Evolutionary conservation across 2,797 vertebrate species (phyloP), one percentile per base, ranked within the genome.

Genomic region (Setipinna tenuifilis): DNA sequence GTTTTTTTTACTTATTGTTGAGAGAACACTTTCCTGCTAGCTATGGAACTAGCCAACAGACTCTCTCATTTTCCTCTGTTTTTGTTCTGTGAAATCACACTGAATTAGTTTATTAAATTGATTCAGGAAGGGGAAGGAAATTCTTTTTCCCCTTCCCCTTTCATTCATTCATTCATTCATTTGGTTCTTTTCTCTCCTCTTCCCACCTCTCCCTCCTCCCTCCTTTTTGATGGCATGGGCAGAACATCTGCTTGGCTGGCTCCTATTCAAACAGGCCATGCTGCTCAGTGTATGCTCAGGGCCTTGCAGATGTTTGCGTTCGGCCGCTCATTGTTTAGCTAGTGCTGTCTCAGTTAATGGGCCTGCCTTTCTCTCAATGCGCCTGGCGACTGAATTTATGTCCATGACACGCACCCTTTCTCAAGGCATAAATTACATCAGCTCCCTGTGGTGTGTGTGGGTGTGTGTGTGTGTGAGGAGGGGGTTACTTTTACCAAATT

Each of bases 391-490:
- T 91, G 91, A 94, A 94, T 95, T 93, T 94, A 94, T 44, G 71
- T 78, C 71, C 71, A 78, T 90, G 91, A 90, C 93, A 91, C 91
- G 90, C 91, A 92, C 90, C 90, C 90, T 92, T 95, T 94, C 93
- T 93, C 92, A 93, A 93, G 89, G 90, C 92, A 92, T 95, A 95
- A 95, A 95, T 95, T 90, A 93, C 86, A 81, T 85, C 82, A 88
- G 90, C 92, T 92, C 84, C 87, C 86, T 90, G 91, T 91, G 65
- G 19, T 2, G 71, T 35, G 35, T 25, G 31, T 41, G 31, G 2
- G 68, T 31, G 31, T 16, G n/a, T 62, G 71, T 78, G 35, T 17
- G 31, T 19, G 31, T 16, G 71, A 85, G 86, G 0, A 6, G 82
- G 68, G 86, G 89, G 90, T 88, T 75, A 35, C 35, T 78, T 78